phyloP scores from a whole-genome alignment of 2,113 vertebrate genomes.

The Sinocyclocheilus rhinocerous region DNA sequence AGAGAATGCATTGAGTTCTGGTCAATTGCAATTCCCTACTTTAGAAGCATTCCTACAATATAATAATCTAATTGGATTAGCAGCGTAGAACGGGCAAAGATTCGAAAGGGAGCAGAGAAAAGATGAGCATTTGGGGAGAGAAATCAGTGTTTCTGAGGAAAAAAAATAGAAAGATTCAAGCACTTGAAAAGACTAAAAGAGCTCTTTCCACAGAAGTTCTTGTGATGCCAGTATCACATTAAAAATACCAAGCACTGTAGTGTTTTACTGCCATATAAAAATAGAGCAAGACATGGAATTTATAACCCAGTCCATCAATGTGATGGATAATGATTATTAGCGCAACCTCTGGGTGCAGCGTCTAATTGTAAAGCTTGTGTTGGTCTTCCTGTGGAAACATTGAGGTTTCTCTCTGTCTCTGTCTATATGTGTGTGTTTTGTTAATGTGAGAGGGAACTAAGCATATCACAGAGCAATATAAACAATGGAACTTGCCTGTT shows the following conservation, averaged over 20 bases:
- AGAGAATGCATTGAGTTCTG: not conserved
- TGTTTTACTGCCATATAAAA: not conserved
- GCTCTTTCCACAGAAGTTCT: not conserved
- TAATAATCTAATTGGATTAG: not conserved
- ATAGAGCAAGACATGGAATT: conserved; percentile 11
- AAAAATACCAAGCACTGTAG: not conserved
- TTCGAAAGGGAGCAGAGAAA: not conserved
- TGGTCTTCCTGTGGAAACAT: not conserved
- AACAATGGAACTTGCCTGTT: conserved; percentile 23
- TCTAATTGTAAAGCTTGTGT: conserved; percentile 17
- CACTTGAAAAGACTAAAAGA: not conserved
- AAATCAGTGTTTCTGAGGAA: not conserved
- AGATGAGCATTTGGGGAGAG: not conserved
- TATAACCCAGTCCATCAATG: conserved; percentile 9
- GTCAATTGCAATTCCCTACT: not conserved
- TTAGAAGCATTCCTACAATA: not conserved
- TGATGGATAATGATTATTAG: conserved; percentile 27
- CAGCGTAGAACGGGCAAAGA: not conserved
- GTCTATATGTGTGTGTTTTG: not conserved
- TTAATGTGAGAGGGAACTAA: not conserved
- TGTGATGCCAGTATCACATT: not conserved
- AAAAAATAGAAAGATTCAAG: not conserved
- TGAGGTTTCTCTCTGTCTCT: not conserved
- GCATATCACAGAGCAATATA: conserved; percentile 27
- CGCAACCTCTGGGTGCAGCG: not conserved